phyloP scores from a whole-genome alignment of 2,113 vertebrate genomes.

The Phrynosoma blainvillii region DNA sequence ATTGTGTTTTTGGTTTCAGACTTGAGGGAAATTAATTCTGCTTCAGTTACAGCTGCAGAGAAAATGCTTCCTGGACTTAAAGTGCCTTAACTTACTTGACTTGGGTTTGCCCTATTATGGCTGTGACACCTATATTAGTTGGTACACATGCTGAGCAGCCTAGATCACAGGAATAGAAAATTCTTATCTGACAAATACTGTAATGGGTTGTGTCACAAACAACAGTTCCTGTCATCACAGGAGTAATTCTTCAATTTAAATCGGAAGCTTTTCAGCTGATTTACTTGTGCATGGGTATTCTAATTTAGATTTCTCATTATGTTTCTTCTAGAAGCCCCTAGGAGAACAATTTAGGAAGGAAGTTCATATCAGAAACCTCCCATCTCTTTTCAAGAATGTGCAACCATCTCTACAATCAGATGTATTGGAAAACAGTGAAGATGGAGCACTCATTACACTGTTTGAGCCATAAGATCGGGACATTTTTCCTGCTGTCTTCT shows the following conservation, averaged over 20 bases:
- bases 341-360: constrained; percentile 98
- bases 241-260: background rate
- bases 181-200: background rate
- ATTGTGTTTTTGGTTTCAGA: background rate
- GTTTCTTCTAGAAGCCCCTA: constrained; percentile 88
- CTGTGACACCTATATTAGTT: background rate
- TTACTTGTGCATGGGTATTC: background rate
- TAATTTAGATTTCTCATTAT: constrained; percentile 26
- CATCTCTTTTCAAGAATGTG: constrained; percentile 92
- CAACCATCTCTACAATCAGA: constrained; percentile 83
- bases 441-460: constrained; percentile 79
- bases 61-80: background rate
- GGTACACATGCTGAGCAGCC: background rate
- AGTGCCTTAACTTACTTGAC: background rate
- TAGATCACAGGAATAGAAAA: background rate
- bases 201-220: too few relatives aligned
- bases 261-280: background rate
- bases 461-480: constrained; percentile 82
- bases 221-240: background rate
- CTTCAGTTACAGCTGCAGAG: background rate
- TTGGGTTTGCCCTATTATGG: background rate
- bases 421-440: constrained; percentile 74
- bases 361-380: constrained; percentile 97
- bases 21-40: background rate
- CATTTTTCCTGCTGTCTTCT: constrained; percentile 56